Evolutionary conservation across 2,888 invertebrate species (phyloP), one percentile per base, ranked within the genome.

Genomic region (Drosophila mettleri): DNA sequence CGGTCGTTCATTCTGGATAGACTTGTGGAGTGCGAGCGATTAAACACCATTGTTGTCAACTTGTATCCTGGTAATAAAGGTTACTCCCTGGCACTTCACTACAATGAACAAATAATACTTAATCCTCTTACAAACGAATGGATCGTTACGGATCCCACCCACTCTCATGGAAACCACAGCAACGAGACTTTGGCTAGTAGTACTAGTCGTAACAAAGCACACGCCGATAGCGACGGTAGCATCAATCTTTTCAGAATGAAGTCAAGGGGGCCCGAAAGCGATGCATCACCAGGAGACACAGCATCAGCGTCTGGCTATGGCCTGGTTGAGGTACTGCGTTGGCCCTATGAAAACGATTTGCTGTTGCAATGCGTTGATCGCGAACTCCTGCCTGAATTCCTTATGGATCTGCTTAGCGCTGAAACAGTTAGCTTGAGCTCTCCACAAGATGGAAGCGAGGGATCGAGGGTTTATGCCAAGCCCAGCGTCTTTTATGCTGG

Each of bases 61-160:
- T 94, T 98, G 86, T 97, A 98, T 93, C 96, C 97, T 68, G 97
- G 96, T 61, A 97, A 97, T 93, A 97, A 98, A 93, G 98, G 98
- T 85, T 98, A 97, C 93, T 96, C 97, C 61, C 89, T 93, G 83
- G 91, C 92, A 41, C 86, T 92, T 75, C 90, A 91, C 69, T 91
- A 92, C 54, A 90, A 92, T 65, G 90, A 89, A 70, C 91, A 93
- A 90, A 72, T 94, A 92, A 55, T 82, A 60, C 68, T 86, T 1
- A 85, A 86, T 27, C 64, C 79, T 41, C 73, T 73, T 6, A 78
- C 84, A 16, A 82, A 88, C 31, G 86, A 86, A 63, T 85, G 86
- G 87, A 60, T 85, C 90, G 91, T 70, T 52, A 34, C 71, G 52
- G 54, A 76, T 45, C 27, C 48, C 31, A 29, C 43, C 31, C 31